phyloP scores from a whole-genome alignment of 23 tunicate species.

The Ascidia mentula region DNA sequence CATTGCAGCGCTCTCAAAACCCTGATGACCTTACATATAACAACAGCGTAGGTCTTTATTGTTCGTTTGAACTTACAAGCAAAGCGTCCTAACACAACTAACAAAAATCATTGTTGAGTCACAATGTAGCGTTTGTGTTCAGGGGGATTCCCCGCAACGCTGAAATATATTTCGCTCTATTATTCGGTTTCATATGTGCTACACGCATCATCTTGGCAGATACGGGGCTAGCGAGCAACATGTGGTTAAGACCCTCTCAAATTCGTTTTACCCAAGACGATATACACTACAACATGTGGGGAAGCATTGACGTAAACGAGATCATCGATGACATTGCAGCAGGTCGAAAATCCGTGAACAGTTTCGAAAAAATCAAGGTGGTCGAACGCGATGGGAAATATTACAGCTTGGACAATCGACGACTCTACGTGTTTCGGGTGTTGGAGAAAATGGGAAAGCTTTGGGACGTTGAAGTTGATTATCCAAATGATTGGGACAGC shows the following conservation, averaged over 20 bases:
- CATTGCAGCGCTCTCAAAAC: too few species aligned
- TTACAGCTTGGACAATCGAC: background rate
- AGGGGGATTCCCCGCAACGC: background rate
- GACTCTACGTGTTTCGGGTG: slow-evolving; percentile 2
- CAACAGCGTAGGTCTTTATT: too few species aligned
- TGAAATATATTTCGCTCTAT: too few species aligned
- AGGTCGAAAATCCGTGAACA: background rate
- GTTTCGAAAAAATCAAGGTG: background rate
- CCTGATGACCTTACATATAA: too few species aligned
- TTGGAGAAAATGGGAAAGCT: background rate
- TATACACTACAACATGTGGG: background rate
- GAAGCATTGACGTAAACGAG: background rate
- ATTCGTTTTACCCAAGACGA: background rate
- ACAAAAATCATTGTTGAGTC: too few species aligned
- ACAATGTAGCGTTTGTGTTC: too few species aligned
- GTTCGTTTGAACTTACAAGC: too few species aligned
- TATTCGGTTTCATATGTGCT: too few species aligned
- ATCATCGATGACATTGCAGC: background rate
- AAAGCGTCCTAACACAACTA: too few species aligned
- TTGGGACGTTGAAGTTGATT: background rate
- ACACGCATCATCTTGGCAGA: too few species aligned
- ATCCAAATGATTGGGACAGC: background rate
- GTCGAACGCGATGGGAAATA: background rate
- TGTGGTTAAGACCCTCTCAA: background rate
- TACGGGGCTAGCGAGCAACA: too few species aligned